Conservation (phyloP, 2,888 invertebrate species). For the Brachylomia viminalis region DNA sequence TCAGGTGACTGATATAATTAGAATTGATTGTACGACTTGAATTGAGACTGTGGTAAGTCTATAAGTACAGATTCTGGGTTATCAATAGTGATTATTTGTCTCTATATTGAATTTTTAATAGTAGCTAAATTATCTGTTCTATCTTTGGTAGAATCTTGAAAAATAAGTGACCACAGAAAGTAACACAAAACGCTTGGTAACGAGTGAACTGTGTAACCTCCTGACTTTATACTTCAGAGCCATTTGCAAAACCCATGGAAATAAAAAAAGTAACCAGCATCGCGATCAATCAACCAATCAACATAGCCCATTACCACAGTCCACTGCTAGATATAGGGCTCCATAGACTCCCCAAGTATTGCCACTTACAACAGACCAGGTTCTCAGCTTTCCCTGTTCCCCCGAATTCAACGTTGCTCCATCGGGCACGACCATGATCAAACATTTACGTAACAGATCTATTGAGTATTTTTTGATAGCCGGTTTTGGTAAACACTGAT, state of each 20-base stretch:
- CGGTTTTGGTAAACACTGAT: neutral
- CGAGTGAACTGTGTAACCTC: neutral
- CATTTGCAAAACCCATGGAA: neutral
- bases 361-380: neutral
- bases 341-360: neutral
- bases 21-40: constrained; percentile 18
- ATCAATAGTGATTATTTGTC: neutral
- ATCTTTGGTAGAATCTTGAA: neutral
- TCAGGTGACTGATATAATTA: constrained; percentile 59
- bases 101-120: neutral
- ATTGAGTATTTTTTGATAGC: neutral
- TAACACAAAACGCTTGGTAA: neutral
- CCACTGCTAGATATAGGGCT: too few species aligned
- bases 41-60: neutral
- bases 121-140: neutral
- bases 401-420: too few species aligned
- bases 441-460: neutral
- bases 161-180: neutral
- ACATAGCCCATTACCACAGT: neutral
- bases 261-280: neutral
- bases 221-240: neutral
- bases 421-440: neutral
- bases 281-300: neutral
- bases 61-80: neutral
- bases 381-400: too few species aligned